phyloP scores from a whole-genome alignment of 2,888 invertebrate genomes.

The Dasysyrphus tricinctus region DNA sequence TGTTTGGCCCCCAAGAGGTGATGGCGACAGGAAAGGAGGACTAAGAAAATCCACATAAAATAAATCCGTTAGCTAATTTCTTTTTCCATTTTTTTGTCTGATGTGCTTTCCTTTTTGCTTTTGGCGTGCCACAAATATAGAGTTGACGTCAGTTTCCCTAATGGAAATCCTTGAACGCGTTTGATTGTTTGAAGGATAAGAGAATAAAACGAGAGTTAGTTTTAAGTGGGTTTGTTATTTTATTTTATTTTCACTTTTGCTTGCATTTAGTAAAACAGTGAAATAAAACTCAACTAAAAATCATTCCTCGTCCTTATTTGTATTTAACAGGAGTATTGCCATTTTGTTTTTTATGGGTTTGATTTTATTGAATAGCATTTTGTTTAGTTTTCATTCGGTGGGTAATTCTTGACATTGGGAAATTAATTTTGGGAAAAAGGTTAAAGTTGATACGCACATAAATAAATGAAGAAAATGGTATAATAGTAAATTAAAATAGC shows the following conservation, averaged over 20 bases:
- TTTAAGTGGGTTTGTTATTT: constrained; percentile 4
- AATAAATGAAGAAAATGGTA: no score
- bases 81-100: constrained; percentile 11
- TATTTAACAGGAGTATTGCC: constrained; percentile 36
- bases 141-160: constrained; percentile 67
- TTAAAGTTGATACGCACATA: no score
- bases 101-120: constrained; percentile 17
- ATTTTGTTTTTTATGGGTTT: constrained; percentile 55
- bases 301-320: constrained; percentile 2
- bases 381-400: neutral
- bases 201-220: neutral
- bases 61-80: constrained; percentile 70
- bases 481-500: no score
- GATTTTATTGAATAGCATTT: constrained; percentile 50
- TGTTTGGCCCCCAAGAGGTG: neutral
- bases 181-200: constrained; percentile 62
- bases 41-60: constrained; percentile 65
- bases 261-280: constrained; percentile 30
- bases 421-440: neutral
- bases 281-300: constrained; percentile 56
- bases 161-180: constrained; percentile 73
- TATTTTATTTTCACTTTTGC: constrained; percentile 15
- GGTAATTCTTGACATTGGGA: neutral
- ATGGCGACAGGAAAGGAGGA: constrained; percentile 24
- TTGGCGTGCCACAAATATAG: constrained; percentile 63